phyloP scores from a whole-genome alignment of 2,797 vertebrate species.

The Sylvia borin region DNA sequence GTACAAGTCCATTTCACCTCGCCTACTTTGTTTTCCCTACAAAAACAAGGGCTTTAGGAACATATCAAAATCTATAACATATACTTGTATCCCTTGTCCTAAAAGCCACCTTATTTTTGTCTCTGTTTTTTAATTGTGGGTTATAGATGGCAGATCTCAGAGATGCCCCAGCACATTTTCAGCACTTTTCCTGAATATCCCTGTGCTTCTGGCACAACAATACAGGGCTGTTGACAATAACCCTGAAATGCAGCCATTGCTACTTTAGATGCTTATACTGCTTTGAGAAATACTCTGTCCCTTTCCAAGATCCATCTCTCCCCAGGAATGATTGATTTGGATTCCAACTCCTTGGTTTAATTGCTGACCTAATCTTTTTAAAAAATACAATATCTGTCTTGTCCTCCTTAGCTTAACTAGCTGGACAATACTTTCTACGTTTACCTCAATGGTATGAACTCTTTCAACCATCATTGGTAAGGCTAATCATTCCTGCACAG shows the following conservation, averaged over 20 bases:
- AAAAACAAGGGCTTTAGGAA: background rate
- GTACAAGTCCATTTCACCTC: background rate
- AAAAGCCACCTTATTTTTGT: background rate
- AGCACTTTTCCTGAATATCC: background rate
- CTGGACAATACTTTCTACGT: background rate
- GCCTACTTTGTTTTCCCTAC: background rate
- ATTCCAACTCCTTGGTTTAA: background rate
- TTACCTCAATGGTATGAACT: background rate
- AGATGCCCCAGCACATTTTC: background rate
- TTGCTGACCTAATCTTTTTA: background rate
- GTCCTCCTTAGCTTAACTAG: background rate
- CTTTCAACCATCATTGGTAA: background rate
- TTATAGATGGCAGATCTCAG: background rate
- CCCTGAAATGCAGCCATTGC: background rate
- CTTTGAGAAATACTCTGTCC: background rate
- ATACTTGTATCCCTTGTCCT: background rate
- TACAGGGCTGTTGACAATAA: fast-evolving
- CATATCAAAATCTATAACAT: background rate
- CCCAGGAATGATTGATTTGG: background rate
- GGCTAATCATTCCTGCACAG: background rate
- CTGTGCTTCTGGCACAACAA: background rate
- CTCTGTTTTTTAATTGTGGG: background rate
- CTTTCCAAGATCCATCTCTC: background rate
- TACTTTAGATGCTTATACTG: background rate
- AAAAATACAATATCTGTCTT: background rate